Base-by-base conservation (phyloP, 1,140 invertebrate species). In the Panagrolaimus sp. region DNA sequence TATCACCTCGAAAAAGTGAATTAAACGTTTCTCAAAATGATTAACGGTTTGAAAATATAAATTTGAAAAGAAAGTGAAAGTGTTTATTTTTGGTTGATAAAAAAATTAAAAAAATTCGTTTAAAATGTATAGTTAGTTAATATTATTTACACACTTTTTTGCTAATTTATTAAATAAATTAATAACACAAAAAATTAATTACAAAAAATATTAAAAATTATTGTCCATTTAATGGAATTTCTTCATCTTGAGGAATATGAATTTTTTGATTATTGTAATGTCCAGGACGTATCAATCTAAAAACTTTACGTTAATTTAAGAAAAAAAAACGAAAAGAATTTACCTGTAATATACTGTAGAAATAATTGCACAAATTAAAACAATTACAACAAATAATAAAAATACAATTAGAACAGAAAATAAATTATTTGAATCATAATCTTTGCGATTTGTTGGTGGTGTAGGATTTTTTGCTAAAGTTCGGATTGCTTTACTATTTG, bases 361-460 rank as follows among this genome's bases (percentile, higher is more conserved):
- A 21, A 58, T 58, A 3, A 58, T 58, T n/a, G 52, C 52, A 24
- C 21, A 21, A 21, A 58, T 58, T 17, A 58, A 58, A 26, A 28
- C 21, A 12, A 58, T 26, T 17, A 58, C 52, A n/a, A 58, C 52
- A 58, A 58, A 58, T 8, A 58, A 28, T 17, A 58, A 21, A 17
- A 58, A 58, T 21, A 58, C 52, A 21, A 58, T 58, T n/a, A 58
- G 52, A 58, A 58, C 52, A 12, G 52, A 58, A 58, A 58, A 58
- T 58, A 58, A 58, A 28, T 26, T 58, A 58, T 58, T 21, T 58
- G 52, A 58, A 17, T 58, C 52, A 58, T 26, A 58, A 58, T 58
- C 52, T 21, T 58, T 58, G 15, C 52, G 52, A 12, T 21, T 21
- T 21, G 52, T 28, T 12, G 52, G 52, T n/a, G 52, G 21, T 17